phyloP scores from a whole-genome alignment of 2,888 invertebrate genomes.

The Phengaris arion region DNA sequence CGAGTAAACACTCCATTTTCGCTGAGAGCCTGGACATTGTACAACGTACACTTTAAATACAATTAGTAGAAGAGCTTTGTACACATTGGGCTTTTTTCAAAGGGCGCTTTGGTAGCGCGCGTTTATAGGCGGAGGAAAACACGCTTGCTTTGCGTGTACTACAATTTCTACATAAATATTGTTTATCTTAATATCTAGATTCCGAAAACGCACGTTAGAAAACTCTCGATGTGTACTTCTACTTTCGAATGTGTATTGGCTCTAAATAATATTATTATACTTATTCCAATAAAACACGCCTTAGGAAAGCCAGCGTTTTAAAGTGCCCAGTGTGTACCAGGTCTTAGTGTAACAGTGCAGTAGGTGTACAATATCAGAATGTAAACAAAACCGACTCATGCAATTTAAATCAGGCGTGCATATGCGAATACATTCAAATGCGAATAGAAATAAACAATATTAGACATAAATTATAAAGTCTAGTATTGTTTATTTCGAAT shows the following conservation, averaged over 20 bases:
- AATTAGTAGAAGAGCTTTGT: neutral
- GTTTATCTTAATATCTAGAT: too few relatives aligned
- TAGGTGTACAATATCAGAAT: conserved; percentile 17
- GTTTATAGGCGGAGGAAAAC: neutral
- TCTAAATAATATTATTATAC: too few relatives aligned
- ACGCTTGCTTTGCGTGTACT: neutral
- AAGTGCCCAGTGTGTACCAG: neutral
- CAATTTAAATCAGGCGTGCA: conserved; percentile 18
- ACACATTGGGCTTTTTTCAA: neutral
- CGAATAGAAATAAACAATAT: conserved; percentile 10
- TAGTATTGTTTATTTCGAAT: too few relatives aligned
- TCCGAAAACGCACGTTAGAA: too few relatives aligned
- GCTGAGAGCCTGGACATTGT: neutral
- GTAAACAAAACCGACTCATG: conserved; percentile 16
- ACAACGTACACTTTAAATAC: neutral
- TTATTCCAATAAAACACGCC: too few relatives aligned
- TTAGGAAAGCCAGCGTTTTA: too few relatives aligned
- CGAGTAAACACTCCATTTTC: conserved; percentile 15
- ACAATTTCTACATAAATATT: too few relatives aligned
- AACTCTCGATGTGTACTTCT: too few relatives aligned
- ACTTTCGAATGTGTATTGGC: too few relatives aligned
- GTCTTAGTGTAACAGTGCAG: neutral
- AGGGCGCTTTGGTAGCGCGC: neutral
- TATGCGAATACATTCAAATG: neutral
- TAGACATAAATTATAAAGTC: too few relatives aligned